Evolutionary conservation across 2,113 vertebrate genomes (phyloP).

Genomic region (cattle (Bos taurus)): DNA sequence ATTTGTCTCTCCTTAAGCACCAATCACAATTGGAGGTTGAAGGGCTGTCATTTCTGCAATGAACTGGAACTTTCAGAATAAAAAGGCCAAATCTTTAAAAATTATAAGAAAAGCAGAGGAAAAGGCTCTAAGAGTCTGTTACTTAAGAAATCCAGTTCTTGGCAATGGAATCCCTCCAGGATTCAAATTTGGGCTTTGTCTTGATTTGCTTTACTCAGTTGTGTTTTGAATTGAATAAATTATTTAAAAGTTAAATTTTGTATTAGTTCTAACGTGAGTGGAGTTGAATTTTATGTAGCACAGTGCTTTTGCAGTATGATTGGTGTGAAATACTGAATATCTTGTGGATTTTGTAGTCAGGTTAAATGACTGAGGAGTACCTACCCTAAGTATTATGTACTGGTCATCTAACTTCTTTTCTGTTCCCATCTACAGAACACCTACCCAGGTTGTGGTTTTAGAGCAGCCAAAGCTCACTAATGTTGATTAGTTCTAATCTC

Average conservation of each 20-base stretch:
- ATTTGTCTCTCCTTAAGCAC: neutral
- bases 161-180: neutral
- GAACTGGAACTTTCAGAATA: neutral
- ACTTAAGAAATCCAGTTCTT: neutral
- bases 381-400: neutral
- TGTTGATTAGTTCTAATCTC: neutral
- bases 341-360: neutral
- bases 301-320: neutral
- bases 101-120: neutral
- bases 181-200: conserved; percentile 24
- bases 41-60: conserved; percentile 14
- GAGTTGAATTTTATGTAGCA: neutral
- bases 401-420: neutral
- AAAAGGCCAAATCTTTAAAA: neutral
- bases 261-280: neutral
- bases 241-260: conserved; percentile 19
- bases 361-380: neutral
- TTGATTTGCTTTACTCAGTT: neutral
- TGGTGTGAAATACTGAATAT: neutral
- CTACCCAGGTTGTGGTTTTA: neutral
- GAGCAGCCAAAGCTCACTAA: neutral
- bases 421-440: neutral
- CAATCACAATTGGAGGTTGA: neutral
- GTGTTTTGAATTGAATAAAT: neutral
- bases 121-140: neutral